These are phyloP conservation scores for Podarcis lilfordi DNA, from an alignment of 2,797 vertebrate species.

Conservation along the genomic window DNA sequence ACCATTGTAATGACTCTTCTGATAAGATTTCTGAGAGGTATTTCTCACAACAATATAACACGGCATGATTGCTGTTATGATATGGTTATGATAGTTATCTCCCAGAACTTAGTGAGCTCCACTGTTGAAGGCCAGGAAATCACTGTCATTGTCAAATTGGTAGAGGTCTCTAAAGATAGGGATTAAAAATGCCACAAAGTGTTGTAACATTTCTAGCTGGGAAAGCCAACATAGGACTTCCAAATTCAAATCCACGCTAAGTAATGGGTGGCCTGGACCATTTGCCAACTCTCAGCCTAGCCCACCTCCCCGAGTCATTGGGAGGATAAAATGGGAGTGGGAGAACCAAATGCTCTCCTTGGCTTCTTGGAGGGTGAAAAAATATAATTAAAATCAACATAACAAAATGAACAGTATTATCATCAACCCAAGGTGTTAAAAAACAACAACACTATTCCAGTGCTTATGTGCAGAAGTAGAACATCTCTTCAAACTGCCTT, in stretches of 20 bases:
- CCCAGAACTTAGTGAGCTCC: neutral
- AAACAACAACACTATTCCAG: neutral
- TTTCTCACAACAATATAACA: neutral
- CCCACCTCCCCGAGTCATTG: neutral
- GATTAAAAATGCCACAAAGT: neutral
- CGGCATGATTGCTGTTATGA: neutral
- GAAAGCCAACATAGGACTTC: neutral
- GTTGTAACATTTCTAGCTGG: neutral
- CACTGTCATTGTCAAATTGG: neutral
- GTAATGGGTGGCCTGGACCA: too few relatives aligned
- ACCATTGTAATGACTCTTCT: neutral
- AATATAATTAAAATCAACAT: neutral
- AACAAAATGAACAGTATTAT: neutral
- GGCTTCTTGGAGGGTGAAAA: neutral
- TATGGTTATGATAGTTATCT: neutral
- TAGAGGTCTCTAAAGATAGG: too few relatives aligned
- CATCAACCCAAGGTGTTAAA: neutral
- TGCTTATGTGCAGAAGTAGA: neutral
- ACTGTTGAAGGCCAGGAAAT: neutral
- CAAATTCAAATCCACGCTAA: neutral
- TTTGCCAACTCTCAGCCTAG: neutral
- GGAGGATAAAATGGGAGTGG: neutral
- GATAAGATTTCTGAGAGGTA: neutral
- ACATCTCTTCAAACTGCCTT: neutral
- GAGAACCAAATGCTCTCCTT: neutral